phyloP scores from a whole-genome alignment of 2,797 vertebrate genomes.

The Hydrophis major region DNA sequence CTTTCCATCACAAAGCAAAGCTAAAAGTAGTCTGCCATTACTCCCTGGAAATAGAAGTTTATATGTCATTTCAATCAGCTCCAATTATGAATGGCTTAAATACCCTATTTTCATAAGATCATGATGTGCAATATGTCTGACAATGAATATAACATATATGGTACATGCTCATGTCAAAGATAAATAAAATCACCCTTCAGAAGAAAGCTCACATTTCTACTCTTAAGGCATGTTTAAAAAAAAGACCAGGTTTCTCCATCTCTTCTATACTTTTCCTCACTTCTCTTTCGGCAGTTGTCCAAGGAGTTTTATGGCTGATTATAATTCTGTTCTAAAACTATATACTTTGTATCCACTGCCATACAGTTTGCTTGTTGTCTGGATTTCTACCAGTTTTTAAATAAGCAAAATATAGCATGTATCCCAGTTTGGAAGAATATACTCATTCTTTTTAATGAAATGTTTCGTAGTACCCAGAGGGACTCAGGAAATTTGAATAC shows the following conservation, averaged over 20 bases:
- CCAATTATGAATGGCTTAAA: background rate
- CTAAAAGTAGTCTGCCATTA: background rate
- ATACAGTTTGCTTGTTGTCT: background rate
- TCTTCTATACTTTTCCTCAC: background rate
- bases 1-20: background rate
- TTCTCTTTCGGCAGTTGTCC: background rate
- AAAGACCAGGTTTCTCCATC: background rate
- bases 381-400: background rate
- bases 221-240: background rate
- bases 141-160: background rate
- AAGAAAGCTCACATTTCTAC: background rate
- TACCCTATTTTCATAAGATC: background rate
- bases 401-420: background rate
- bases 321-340: background rate
- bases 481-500: constrained; percentile 76
- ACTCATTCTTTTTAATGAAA: constrained; percentile 4
- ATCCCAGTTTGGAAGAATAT: background rate
- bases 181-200: background rate
- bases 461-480: constrained; percentile 75
- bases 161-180: background rate
- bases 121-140: background rate
- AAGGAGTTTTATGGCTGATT: background rate
- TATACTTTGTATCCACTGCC: background rate
- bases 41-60: background rate
- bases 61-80: background rate